These are phyloP conservation scores for Dicyrtomina minuta DNA, from an alignment of 2,888 invertebrate species.

Conservation along the genomic window DNA sequence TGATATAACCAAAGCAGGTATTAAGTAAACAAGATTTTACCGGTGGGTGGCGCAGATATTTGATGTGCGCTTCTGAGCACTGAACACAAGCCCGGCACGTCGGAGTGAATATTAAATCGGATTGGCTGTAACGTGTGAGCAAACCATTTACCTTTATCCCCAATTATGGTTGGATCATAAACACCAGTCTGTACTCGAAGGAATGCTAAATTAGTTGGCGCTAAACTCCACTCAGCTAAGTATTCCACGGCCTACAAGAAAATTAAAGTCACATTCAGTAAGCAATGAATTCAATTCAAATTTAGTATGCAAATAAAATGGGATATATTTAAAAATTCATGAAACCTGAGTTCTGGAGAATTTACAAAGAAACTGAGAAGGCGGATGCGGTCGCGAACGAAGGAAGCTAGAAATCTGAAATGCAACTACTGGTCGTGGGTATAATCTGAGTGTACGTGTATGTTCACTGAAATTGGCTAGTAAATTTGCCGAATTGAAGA, in stretches of 20 bases:
- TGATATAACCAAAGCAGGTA: no score
- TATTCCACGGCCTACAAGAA: constrained; percentile 85
- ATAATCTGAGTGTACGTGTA: constrained; percentile 90
- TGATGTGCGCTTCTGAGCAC: constrained; percentile 47
- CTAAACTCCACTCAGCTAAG: constrained; percentile 96
- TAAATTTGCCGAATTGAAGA: constrained; percentile 96
- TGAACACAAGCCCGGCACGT: constrained; percentile 53
- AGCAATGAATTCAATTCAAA: no score
- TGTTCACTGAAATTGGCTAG: constrained; percentile 98
- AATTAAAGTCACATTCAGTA: neutral
- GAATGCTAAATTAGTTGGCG: constrained; percentile 96
- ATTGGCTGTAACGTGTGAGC: constrained; percentile 83
- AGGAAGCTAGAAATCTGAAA: constrained; percentile 97
- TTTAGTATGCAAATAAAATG: neutral
- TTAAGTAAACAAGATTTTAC: constrained; percentile 58
- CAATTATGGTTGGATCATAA: constrained; percentile 89
- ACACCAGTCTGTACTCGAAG: constrained; percentile 95
- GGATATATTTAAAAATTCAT: neutral
- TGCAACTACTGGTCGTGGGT: constrained; percentile 97
- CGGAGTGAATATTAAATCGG: constrained; percentile 68
- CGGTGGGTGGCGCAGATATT: constrained; percentile 64
- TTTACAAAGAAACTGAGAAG: constrained; percentile 81
- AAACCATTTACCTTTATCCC: constrained; percentile 98
- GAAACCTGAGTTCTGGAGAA: constrained; percentile 87
- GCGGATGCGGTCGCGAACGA: constrained; percentile 82